Conservation (phyloP, 2,113 vertebrate species). For the Pseudopipra pipra region DNA sequence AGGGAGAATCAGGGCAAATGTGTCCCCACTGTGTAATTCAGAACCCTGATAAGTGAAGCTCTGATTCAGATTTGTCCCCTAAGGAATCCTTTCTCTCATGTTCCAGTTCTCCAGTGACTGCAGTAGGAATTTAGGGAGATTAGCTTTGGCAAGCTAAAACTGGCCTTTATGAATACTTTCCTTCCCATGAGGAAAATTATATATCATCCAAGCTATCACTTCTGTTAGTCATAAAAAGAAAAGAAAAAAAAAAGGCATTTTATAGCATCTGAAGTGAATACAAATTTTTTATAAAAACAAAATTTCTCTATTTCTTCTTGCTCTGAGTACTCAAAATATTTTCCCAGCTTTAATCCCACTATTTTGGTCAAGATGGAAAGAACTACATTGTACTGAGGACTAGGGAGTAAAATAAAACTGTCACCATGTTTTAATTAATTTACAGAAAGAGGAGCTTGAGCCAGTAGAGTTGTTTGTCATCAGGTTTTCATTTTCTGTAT, state of each 20-base stretch:
- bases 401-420: conserved; percentile 28
- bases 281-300: not conserved
- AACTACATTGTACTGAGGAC: not conserved
- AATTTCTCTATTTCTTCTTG: not conserved
- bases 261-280: not conserved
- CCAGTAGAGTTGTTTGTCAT: not conserved
- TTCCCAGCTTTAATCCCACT: not conserved
- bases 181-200: not conserved
- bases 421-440: conserved; percentile 1
- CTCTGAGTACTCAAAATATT: not conserved
- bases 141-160: not conserved
- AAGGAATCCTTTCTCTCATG: not conserved
- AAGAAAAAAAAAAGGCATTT: not conserved
- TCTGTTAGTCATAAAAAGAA: not conserved
- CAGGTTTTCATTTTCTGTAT: not conserved
- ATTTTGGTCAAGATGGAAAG: not conserved
- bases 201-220: not conserved
- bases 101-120: not conserved
- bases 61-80: not conserved
- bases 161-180: not conserved
- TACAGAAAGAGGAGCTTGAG: conserved; percentile 34
- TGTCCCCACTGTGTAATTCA: not conserved
- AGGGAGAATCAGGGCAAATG: not conserved
- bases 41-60: not conserved
- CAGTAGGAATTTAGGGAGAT: not conserved